These are phyloP conservation scores for Parazoanthus darwini DNA, from an alignment of 92 coral and sea anemone species.

Conservation along the genomic window DNA sequence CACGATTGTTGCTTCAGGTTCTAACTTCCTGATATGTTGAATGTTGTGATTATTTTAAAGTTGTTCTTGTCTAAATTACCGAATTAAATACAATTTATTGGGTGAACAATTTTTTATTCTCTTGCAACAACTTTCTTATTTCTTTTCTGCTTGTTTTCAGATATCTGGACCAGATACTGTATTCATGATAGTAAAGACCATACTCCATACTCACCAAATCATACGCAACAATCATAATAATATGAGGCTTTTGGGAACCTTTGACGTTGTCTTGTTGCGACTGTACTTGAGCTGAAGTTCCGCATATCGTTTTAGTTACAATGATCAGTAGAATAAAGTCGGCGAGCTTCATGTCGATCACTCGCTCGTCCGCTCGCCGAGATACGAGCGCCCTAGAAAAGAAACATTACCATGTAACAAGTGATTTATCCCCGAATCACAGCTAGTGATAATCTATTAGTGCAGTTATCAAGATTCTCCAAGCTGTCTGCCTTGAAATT, in stretches of 20 bases:
- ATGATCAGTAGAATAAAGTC: slow-evolving; percentile 23
- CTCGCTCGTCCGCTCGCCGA: slow-evolving; percentile 9
- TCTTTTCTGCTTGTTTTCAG: too few relatives aligned
- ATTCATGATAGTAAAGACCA: neutral
- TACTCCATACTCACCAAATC: slow-evolving; percentile 72
- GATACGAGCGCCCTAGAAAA: slow-evolving; percentile 2
- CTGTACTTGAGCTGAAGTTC: neutral
- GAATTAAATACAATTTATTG: too few relatives aligned
- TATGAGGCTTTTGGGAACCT: slow-evolving; percentile 68
- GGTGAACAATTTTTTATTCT: too few relatives aligned
- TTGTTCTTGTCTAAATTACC: too few relatives aligned
- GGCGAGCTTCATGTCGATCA: slow-evolving; percentile 24
- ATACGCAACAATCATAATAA: slow-evolving; percentile 94
- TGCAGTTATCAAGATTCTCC: too few relatives aligned
- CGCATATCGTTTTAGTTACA: slow-evolving; percentile 5
- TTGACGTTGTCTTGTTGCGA: slow-evolving; percentile 24
- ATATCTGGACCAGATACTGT: too few relatives aligned
- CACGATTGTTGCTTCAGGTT: too few relatives aligned
- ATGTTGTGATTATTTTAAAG: too few relatives aligned
- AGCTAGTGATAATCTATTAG: too few relatives aligned
- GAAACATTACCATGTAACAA: neutral
- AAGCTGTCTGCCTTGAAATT: too few relatives aligned
- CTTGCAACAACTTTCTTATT: too few relatives aligned
- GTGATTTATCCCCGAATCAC: neutral
- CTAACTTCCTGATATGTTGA: too few relatives aligned